These are phyloP conservation scores for Beroe forskalii DNA, from an alignment of 37 sponge, comb jelly and placozoan genomes.

Conservation along the genomic window DNA sequence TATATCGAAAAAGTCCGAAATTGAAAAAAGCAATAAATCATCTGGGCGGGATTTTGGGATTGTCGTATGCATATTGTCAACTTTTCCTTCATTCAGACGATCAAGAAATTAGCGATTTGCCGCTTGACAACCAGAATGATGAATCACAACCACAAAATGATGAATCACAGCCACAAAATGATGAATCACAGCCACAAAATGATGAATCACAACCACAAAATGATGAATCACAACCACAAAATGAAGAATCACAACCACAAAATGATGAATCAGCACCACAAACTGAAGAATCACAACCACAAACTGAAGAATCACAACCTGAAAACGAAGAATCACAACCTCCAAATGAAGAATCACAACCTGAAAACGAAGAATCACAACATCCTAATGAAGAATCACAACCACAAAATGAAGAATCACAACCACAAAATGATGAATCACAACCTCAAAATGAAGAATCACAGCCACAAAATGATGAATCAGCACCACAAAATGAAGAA, in stretches of 20 bases:
- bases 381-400: too few species aligned
- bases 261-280: constrained; percentile 26
- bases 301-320: not conserved
- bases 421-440: too few species aligned
- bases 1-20: too few species aligned
- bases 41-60: too few species aligned
- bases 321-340: not conserved
- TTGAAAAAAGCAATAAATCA: too few species aligned
- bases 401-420: too few species aligned
- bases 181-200: not conserved
- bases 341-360: constrained; percentile 30
- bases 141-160: constrained; percentile 38
- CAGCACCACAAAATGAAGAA: too few species aligned
- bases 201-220: constrained; percentile 23
- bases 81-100: not conserved
- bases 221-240: constrained; percentile 21
- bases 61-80: too few species aligned
- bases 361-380: not conserved
- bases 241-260: constrained; percentile 23
- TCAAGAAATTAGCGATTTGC: not conserved
- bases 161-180: constrained; percentile 14
- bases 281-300: constrained; percentile 43
- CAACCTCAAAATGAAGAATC: too few species aligned
- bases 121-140: constrained; percentile 9
- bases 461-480: too few species aligned